Evolutionary conservation across 2,888 invertebrate species (phyloP).

Genomic region (Spilosoma lubricipeda): DNA sequence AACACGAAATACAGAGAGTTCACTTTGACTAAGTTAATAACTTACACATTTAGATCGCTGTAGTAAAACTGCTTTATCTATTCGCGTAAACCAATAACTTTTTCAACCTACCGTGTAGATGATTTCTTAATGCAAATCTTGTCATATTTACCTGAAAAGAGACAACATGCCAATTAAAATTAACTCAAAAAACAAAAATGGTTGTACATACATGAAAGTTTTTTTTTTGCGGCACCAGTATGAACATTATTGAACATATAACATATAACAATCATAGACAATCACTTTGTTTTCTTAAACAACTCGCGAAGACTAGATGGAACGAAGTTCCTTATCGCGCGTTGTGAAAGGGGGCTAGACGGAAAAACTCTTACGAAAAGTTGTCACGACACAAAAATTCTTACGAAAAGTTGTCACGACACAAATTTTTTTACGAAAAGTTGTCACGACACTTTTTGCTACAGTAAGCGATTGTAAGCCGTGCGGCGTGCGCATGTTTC

Average conservation of each 20-base stretch:
- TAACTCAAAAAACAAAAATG: background rate
- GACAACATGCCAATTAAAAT: conserved; percentile 21
- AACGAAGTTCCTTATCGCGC: too few relatives aligned
- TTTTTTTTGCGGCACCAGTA: conserved; percentile 4
- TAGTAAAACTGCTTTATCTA: conserved; percentile 16
- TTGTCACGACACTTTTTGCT: too few relatives aligned
- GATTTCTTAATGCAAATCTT: conserved; percentile 4
- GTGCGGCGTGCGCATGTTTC: too few relatives aligned
- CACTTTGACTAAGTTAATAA: conserved; percentile 13
- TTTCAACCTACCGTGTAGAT: conserved; percentile 11
- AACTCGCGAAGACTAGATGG: conserved; percentile 14
- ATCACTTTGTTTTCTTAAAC: conserved; percentile 7
- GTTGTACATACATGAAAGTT: background rate
- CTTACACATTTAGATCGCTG: conserved; percentile 29
- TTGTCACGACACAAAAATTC: too few relatives aligned
- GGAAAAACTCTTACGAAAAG: too few relatives aligned
- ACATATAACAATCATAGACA: conserved; percentile 7
- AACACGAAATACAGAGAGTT: background rate
- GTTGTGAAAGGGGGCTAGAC: too few relatives aligned
- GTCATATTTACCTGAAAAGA: conserved; percentile 42
- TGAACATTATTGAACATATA: too few relatives aligned
- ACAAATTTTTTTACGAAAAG: too few relatives aligned
- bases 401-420: too few relatives aligned
- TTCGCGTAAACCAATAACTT: background rate
- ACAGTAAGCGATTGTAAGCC: too few relatives aligned